Evolutionary conservation across 2,888 invertebrate genomes (phyloP).

Genomic region (Oscheius myriophilus): DNA sequence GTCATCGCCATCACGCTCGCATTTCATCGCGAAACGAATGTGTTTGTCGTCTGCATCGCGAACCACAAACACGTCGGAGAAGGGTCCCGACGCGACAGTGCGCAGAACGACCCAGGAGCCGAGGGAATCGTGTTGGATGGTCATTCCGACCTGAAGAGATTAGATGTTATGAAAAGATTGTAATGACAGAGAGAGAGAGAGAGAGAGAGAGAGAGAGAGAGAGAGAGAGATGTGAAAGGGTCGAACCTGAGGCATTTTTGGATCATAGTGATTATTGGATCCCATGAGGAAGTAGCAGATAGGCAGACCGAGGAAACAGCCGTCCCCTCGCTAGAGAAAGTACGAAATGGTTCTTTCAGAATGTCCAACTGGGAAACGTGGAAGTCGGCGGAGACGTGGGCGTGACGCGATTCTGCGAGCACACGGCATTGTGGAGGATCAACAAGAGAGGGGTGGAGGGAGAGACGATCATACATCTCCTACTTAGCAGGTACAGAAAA

Average conservation of each 20-base stretch:
- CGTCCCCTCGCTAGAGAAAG: neutral
- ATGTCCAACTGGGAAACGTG: constrained; percentile 76
- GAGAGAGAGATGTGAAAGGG: no score
- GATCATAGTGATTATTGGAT: constrained; percentile 9
- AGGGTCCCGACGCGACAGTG: constrained; percentile 58
- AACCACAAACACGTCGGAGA: constrained; percentile 62
- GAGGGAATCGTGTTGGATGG: constrained; percentile 6
- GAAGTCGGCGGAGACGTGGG: constrained; percentile 82
- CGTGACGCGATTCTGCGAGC: constrained; percentile 79
- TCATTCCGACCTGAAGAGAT: constrained; percentile 13
- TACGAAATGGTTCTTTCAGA: constrained; percentile 38
- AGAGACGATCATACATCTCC: constrained; percentile 90
- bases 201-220: no score
- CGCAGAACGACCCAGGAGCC: constrained; percentile 45
- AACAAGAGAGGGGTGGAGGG: constrained; percentile 92
- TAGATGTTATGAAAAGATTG: neutral
- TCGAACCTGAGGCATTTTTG: constrained; percentile 14
- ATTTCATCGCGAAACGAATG: constrained; percentile 61
- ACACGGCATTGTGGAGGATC: constrained; percentile 94
- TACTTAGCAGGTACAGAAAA: constrained; percentile 90
- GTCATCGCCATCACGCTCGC: constrained; percentile 55
- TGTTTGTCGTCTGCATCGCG: constrained; percentile 35
- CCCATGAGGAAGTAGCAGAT: constrained; percentile 9
- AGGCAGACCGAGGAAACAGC: neutral
- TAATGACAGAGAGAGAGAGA: no score